Base-by-base conservation (phyloP, 2,113 vertebrate genomes). In the Zootoca vivipara region DNA sequence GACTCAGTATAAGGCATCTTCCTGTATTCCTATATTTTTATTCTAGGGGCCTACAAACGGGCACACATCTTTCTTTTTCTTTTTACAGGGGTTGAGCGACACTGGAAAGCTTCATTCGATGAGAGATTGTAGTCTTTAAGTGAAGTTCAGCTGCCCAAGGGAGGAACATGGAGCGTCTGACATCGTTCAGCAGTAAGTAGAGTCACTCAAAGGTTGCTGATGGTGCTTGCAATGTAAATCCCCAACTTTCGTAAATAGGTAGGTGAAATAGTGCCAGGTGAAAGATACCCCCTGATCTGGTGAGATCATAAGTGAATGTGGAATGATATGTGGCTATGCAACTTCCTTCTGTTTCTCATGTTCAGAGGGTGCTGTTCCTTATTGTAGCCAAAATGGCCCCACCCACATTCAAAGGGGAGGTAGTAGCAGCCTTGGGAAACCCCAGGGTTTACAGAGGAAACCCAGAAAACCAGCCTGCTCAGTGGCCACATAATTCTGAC, bases 111-210 rank as follows among this genome's bases (percentile, higher is more conserved):
- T n/a, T 82, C 6, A 1, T 64, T 38, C 33, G 24, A 38, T 75
- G 0, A 26, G 67, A 72, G 18, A 33, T 28, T 30, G 7, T 28
- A 74, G 2, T 7, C 15, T 42, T 89, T 84, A 93, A 42, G 85
- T 69, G 12, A 10, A 85, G 2, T 73, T 86, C 73, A 64, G 0
- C 1, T 1, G 0, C 74, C 72, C 81, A 77, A 81, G 1, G 62
- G 73, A 85, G 3, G 52, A 91, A 6, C 3, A 99, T 99, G 99
- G 99, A 99, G 87, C 95, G 97, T 16, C 90, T 99, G 81, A 96
- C 98, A 62, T 98, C 98, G 82, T 98, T 98, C 92, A 96, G 98
- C 83, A 98, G 99, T 99, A 96, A 97, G 98, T 98, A 91, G 79
- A 30, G 13, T 83, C 15, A 40, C 26, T 24, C 28, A 6, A 78